phyloP scores from a whole-genome alignment of 2,113 vertebrate species.

The Chaetodon auriga region DNA sequence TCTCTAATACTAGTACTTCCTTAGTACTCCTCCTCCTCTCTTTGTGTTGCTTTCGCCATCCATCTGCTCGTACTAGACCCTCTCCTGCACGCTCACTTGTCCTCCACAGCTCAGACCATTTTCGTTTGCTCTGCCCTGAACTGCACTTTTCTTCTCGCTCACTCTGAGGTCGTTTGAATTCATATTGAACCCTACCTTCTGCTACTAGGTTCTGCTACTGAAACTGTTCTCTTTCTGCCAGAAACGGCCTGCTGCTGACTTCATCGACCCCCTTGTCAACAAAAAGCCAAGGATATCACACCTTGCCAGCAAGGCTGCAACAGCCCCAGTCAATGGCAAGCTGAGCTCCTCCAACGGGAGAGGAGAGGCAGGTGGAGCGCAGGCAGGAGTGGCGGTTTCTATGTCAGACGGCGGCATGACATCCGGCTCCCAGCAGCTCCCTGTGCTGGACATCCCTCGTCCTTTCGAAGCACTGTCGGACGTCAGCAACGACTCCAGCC shows the following conservation, averaged over 20 bases:
- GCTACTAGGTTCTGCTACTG: conserved; percentile 17
- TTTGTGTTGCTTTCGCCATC: conserved; percentile 12
- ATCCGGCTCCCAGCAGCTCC: conserved; percentile 81
- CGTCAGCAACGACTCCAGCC: conserved; percentile 92
- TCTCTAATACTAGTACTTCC: background rate
- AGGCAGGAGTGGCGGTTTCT: conserved; percentile 24
- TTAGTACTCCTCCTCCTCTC: background rate
- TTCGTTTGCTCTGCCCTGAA: conserved; percentile 22
- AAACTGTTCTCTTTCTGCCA: conserved; percentile 60
- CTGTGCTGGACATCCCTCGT: conserved; percentile 85
- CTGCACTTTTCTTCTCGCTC: background rate
- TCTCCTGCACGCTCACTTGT: background rate
- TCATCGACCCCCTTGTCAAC: conserved; percentile 92
- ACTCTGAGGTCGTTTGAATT: conserved; percentile 22
- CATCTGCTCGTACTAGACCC: background rate
- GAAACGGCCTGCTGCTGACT: conserved; percentile 92
- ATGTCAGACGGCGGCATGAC: conserved; percentile 64
- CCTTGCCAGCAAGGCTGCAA: conserved; percentile 87
- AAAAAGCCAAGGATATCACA: conserved; percentile 96
- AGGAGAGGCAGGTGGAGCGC: conserved; percentile 78
- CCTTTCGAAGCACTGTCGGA: conserved; percentile 91
- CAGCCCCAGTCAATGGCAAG: conserved; percentile 90
- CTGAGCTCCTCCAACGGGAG: conserved; percentile 85
- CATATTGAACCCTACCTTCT: conserved; percentile 4
- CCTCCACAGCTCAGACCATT: background rate